phyloP scores from a whole-genome alignment of 2,888 invertebrate species.

The Phyto melanocephala region DNA sequence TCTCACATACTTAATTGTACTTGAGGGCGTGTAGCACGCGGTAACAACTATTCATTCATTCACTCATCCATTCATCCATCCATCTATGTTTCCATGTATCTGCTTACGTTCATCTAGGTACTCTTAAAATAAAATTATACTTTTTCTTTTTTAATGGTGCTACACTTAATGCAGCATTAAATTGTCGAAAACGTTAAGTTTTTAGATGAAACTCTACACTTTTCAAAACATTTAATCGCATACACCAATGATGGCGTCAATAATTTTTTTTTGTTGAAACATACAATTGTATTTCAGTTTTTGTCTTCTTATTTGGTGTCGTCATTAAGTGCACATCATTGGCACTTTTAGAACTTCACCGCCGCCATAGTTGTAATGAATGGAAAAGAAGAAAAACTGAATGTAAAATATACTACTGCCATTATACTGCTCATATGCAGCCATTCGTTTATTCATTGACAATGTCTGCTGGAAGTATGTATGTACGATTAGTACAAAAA shows the following conservation, averaged over 20 bases:
- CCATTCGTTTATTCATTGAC: slow-evolving; percentile 19
- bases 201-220: slow-evolving; percentile 36
- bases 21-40: slow-evolving; percentile 49
- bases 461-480: slow-evolving; percentile 7
- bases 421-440: neutral
- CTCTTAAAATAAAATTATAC: neutral
- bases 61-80: neutral
- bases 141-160: slow-evolving; percentile 28
- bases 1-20: neutral
- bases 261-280: slow-evolving; percentile 21
- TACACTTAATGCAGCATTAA: slow-evolving; percentile 48
- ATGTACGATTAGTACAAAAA: slow-evolving; percentile 9
- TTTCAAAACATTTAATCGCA: slow-evolving; percentile 33
- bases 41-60: slow-evolving; percentile 13
- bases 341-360: slow-evolving; percentile 61
- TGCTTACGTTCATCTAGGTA: neutral
- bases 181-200: slow-evolving; percentile 43
- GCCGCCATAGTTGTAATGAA: slow-evolving; percentile 28
- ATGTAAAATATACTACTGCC: neutral
- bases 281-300: slow-evolving; percentile 16
- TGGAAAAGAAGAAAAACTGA: neutral
- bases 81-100: neutral
- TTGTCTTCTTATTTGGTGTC: slow-evolving; percentile 38
- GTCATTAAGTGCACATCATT: slow-evolving; percentile 60
- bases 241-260: slow-evolving; percentile 56